Evolutionary conservation across 2,113 vertebrate species (phyloP), one percentile per base, ranked within the genome.

Genomic region (Cheirogaleus medius): DNA sequence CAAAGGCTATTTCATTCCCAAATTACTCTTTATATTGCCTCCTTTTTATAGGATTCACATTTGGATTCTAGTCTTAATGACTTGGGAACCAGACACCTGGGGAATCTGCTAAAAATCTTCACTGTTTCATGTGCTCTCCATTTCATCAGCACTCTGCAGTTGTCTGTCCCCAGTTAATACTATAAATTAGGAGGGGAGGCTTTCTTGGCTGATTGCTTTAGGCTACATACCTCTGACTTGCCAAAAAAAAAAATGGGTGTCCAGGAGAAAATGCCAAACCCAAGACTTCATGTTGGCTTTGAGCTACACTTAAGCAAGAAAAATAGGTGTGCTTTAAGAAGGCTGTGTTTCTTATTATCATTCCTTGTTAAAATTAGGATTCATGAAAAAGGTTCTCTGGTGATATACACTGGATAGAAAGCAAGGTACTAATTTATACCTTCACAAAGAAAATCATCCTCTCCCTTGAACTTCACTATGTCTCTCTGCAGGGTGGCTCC

Each of bases 1-100:
- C 37, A 64, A 86, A 95, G 88, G 39, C 44, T 87, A 0, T 85
- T 96, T 95, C 81, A 77, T 92, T 58, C 56, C 64, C 20, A 44
- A 91, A 64, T 49, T 78, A 90, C 58, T 42, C n/a, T 91, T 91
- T 80, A 68, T 89, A 74, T 58, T 58, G 44, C 20, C 32, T 93
- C 34, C 20, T 27, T 90, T 96, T 93, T 91, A 76, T 63, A 58
- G 77, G 69, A 91, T 87, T 94, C 68, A 86, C 54, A 94, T 97
- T 94, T 29, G 82, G 81, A 93, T 93, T 93, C 82, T 86, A 73
- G 58, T 98, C 49, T 92, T 84, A 95, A 91, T 87, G 63, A 83
- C 58, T 80, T 88, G 32, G n/a, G 96, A 93, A 80, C 44, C 56
- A 96, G 91, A 91, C 78, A 97, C 91, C 66, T 77, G 83, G 89